Evolutionary conservation across 2,888 invertebrate species (phyloP).

Genomic region (Clistopyga incitator): DNA sequence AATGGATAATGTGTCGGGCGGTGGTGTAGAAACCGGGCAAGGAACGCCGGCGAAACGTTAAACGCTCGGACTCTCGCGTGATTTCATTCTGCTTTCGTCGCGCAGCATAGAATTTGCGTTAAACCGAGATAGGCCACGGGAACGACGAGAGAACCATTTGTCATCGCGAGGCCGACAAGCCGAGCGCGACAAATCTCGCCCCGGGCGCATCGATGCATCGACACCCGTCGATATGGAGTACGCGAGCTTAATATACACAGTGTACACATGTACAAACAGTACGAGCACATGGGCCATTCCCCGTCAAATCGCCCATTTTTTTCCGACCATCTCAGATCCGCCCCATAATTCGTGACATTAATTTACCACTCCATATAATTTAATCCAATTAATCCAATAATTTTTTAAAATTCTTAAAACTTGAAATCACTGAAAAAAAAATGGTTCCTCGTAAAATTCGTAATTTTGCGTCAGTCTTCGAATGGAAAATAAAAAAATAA

Average conservation of each 20-base stretch:
- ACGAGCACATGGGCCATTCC: background rate
- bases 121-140: slow-evolving; percentile 29
- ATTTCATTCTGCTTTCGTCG: slow-evolving; percentile 48
- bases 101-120: slow-evolving; percentile 31
- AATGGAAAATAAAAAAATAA: too few relatives aligned
- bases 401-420: too few relatives aligned
- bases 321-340: too few relatives aligned
- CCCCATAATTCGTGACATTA: too few relatives aligned
- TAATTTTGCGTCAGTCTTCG: too few relatives aligned
- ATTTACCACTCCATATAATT: too few relatives aligned
- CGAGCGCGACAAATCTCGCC: slow-evolving; percentile 78
- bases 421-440: too few relatives aligned
- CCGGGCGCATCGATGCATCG: slow-evolving; percentile 76
- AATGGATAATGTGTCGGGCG: background rate
- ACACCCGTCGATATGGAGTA: slow-evolving; percentile 72
- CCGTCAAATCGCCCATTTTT: too few relatives aligned
- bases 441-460: too few relatives aligned
- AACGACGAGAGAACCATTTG: slow-evolving; percentile 72
- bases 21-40: slow-evolving; percentile 3
- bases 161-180: slow-evolving; percentile 75
- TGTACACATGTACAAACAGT: slow-evolving; percentile 6
- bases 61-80: slow-evolving; percentile 33
- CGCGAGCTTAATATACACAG: slow-evolving; percentile 43
- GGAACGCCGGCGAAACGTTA: slow-evolving; percentile 24
- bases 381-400: too few relatives aligned